phyloP scores from a whole-genome alignment of 2,888 invertebrate species.

The Acrobeloides nanus region DNA sequence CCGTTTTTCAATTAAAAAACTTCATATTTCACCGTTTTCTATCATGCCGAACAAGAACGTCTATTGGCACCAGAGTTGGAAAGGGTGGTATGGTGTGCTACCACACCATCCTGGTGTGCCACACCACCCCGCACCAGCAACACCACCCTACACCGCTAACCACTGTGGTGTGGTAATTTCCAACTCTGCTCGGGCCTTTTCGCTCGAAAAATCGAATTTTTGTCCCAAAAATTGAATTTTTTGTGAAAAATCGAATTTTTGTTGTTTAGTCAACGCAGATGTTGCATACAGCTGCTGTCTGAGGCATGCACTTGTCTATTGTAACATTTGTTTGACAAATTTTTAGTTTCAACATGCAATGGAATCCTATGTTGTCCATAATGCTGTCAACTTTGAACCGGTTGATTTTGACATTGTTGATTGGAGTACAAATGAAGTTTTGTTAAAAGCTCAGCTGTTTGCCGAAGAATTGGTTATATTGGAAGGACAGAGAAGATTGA shows the following conservation, averaged over 20 bases:
- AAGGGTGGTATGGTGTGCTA: too few relatives aligned
- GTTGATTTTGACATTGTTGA: conserved; percentile 39
- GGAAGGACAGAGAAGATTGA: conserved; percentile 34
- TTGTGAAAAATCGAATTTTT: not conserved
- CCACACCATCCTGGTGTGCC: too few relatives aligned
- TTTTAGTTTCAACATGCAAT: conserved; percentile 38
- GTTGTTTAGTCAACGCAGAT: not conserved
- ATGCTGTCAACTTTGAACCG: conserved; percentile 40
- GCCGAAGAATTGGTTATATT: conserved; percentile 43
- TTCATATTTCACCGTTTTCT: too few relatives aligned
- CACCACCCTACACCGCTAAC: too few relatives aligned
- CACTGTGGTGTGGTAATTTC: too few relatives aligned
- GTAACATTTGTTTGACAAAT: not conserved
- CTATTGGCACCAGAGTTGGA: too few relatives aligned
- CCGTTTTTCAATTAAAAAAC: too few relatives aligned
- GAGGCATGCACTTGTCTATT: not conserved
- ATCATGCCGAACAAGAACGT: too few relatives aligned
- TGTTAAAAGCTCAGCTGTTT: conserved; percentile 32
- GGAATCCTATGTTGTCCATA: conserved; percentile 44
- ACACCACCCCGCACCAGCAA: too few relatives aligned
- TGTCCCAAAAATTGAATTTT: not conserved
- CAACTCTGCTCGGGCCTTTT: too few relatives aligned
- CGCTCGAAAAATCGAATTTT: too few relatives aligned
- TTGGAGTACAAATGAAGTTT: conserved; percentile 10
- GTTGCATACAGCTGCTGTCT: not conserved